A percentile compares a stretch with the other conserved stretches of the same genome.
phyloP scores from a whole-genome alignment of 2,113 vertebrate genomes.

The Serinus canaria region DNA sequence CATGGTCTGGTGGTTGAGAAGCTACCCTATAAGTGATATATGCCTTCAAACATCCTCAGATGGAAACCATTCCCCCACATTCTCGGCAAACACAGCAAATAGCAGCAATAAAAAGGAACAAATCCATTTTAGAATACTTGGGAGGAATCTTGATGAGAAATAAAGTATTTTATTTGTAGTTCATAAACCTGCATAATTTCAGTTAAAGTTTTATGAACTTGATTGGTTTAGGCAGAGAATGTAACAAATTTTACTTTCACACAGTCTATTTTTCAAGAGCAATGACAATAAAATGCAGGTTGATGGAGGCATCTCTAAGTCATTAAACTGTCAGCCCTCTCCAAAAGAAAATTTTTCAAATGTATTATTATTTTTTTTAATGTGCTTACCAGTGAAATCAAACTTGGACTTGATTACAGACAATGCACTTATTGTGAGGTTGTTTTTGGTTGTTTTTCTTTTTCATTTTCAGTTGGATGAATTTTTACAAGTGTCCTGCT shows the following conservation, averaged over 20 bases:
- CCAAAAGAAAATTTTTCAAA: background rate
- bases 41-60: background rate
- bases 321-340: background rate
- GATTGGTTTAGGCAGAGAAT: background rate
- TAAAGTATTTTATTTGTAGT: background rate
- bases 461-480: background rate
- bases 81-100: background rate
- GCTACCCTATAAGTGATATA: background rate
- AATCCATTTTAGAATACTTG: background rate
- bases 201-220: background rate
- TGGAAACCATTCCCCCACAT: background rate
- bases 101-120: background rate
- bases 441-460: background rate
- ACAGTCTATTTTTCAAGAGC: background rate
- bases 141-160: background rate
- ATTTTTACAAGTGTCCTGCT: background rate
- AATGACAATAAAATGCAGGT: background rate
- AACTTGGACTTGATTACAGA: background rate
- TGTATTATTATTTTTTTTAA: background rate
- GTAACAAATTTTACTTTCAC: background rate
- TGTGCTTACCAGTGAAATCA: background rate
- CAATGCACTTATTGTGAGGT: accelerated
- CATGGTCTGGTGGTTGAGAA: background rate
- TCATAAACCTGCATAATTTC: background rate
- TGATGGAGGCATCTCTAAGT: background rate